Percentiles rank a stretch among this genome's conserved stretches.
Evolutionary conservation across 2,888 invertebrate species (phyloP).

Genomic region (Microctonus brassicae): DNA sequence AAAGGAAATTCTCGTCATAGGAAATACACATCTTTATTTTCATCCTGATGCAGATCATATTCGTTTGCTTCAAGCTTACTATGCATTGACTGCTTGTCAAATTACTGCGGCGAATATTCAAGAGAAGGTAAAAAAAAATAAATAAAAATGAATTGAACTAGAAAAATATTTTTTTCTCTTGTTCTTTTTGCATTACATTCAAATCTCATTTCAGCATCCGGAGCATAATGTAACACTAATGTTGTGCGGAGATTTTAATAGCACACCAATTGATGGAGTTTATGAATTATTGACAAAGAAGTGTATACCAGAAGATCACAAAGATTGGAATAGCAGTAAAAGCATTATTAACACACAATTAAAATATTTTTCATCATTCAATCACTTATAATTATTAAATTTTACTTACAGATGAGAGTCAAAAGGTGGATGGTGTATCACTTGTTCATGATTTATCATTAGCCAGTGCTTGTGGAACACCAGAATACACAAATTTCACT

Average conservation of each 20-base stretch:
- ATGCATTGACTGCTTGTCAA: constrained; percentile 79
- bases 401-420: constrained; percentile 73
- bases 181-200: not conserved
- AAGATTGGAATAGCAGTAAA: constrained; percentile 87
- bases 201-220: constrained; percentile 63
- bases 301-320: constrained; percentile 74
- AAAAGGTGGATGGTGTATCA: constrained; percentile 76
- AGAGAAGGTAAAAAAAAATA: constrained; percentile 55
- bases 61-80: constrained; percentile 85
- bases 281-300: constrained; percentile 83
- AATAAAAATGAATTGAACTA: constrained; percentile 10
- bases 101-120: constrained; percentile 71
- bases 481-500: constrained; percentile 88
- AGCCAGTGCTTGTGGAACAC: constrained; percentile 86
- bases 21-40: constrained; percentile 94
- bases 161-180: no score
- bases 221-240: constrained; percentile 76
- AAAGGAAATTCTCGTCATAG: constrained; percentile 76
- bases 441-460: constrained; percentile 77
- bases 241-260: constrained; percentile 95
- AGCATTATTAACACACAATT: constrained; percentile 47
- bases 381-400: no score
- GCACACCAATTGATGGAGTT: constrained; percentile 85
- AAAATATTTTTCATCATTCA: no score
- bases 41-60: constrained; percentile 93